Evolutionary conservation across 2,113 vertebrate genomes (phyloP).

Genomic region (Lagopus muta): DNA sequence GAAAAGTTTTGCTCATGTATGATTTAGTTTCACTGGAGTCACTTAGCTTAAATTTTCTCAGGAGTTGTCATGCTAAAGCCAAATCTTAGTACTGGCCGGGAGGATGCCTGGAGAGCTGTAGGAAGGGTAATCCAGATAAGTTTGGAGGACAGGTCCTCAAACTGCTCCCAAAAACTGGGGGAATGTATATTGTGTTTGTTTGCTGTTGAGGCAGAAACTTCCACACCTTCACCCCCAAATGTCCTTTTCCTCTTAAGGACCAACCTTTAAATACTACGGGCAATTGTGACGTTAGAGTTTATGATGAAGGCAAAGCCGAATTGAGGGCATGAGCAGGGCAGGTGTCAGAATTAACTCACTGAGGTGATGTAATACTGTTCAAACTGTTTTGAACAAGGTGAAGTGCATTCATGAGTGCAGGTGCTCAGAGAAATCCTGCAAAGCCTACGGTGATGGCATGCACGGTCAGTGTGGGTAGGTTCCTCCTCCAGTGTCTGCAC

Average conservation of each 20-base stretch:
- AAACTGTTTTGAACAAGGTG: not conserved
- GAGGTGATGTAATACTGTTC: not conserved
- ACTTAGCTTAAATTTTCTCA: not conserved
- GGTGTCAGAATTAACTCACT: not conserved
- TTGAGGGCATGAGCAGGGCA: not conserved
- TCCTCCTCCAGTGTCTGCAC: not conserved
- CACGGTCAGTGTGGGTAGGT: rapidly evolving
- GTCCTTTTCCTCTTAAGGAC: not conserved
- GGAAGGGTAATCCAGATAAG: not conserved
- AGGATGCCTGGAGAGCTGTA: not conserved
- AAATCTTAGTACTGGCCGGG: not conserved
- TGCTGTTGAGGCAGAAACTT: not conserved
- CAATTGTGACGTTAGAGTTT: not conserved
- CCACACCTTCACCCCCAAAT: rapidly evolving
- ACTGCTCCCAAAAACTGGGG: not conserved
- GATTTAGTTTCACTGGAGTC: not conserved
- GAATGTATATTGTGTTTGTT: not conserved
- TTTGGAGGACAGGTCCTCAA: not conserved
- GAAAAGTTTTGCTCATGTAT: not conserved
- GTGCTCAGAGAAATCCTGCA: not conserved
- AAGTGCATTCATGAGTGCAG: no score
- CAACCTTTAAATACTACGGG: not conserved
- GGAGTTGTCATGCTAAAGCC: not conserved
- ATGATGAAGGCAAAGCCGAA: rapidly evolving
- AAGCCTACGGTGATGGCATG: rapidly evolving